Conservation (phyloP, 2,888 invertebrate species). For the Scaptomyza parva region DNA sequence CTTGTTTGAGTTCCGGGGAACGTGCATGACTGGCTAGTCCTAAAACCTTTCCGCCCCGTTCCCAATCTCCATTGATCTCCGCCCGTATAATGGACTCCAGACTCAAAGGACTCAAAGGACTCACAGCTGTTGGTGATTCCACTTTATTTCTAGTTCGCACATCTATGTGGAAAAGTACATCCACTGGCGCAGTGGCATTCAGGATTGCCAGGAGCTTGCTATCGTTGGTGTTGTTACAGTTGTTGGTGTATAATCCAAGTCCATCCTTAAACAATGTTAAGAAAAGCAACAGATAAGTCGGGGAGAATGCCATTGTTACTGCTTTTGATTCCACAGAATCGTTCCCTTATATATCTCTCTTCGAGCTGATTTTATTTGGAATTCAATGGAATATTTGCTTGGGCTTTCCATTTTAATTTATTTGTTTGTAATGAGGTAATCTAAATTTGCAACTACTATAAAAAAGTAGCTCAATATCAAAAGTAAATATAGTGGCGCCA, state of each 20-base stretch:
- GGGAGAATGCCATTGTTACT: conserved; percentile 22
- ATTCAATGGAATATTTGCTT: conserved; percentile 57
- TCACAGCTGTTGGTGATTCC: not conserved
- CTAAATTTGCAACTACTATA: conserved; percentile 18
- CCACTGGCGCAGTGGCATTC: conserved; percentile 41
- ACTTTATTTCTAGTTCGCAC: conserved; percentile 22
- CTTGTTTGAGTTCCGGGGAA: conserved; percentile 55
- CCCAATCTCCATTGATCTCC: conserved; percentile 64
- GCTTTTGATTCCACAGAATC: not conserved
- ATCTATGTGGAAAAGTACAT: conserved; percentile 55
- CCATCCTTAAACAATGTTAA: conserved; percentile 9
- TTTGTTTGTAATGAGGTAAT: conserved; percentile 48
- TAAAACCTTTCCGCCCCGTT: conserved; percentile 46
- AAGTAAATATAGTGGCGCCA: conserved; percentile 33
- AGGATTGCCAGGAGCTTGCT: conserved; percentile 45
- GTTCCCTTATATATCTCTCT: conserved; percentile 33
- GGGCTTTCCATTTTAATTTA: conserved; percentile 44
- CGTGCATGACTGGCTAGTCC: conserved; percentile 39
- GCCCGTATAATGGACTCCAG: conserved; percentile 58
- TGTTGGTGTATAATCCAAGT: not conserved
- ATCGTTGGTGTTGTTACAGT: conserved; percentile 9
- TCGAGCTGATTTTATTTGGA: conserved; percentile 23
- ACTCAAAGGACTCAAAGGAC: conserved; percentile 9
- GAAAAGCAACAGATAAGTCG: conserved; percentile 17
- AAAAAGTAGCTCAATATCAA: conserved; percentile 37